Evolutionary conservation across 2,888 invertebrate genomes (phyloP), one percentile per base, ranked within the genome.

Genomic region (Drosophila pseudotalamancana): DNA sequence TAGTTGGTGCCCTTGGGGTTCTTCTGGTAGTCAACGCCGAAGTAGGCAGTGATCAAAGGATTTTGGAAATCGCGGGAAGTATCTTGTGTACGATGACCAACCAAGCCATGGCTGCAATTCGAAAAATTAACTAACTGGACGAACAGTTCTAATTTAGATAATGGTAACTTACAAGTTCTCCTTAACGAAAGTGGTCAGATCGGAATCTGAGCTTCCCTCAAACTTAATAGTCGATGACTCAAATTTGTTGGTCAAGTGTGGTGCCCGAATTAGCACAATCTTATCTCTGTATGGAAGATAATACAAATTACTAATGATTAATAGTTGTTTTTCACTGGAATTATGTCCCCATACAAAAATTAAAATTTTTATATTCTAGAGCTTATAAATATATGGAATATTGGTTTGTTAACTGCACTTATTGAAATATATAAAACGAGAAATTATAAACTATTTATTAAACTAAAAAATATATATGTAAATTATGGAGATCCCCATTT

Each of bases 1-100:
- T 99, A 99, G 93, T 99, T 99, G 50, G 99, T 98, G 45, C 98
- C 99, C 92, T 99, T 99, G 19, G 96, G 93, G 92, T 99, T 99
- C 93, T 98, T 99, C 23, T 95, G 94, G 89, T 99, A 99, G 92
- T 99, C 99, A 9, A 99, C 98, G 77, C 93, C 94, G 92, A 95
- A 99, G 92, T 97, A 99, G 23, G 96, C 99, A 53, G 97, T 95
- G 37, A 99, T 94, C 67, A 98, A 92, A 1, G 99, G 99, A 89
- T 95, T 95, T 84, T 94, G 94, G 93, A 99, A 99, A 87, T 98
- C 97, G 51, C 93, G 94, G 4, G 93, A 92, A 89, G 96, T 97
- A 81, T 97, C 97, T 86, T 95, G 94, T 53, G 96, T 96, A 71
- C 99, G 95, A 80, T 97, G 95, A 27, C 98, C 99, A 69, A 96